A percentile compares a stretch with the other conserved stretches of the same genome.
These are phyloP conservation scores for Erinaceus europaeus DNA, from an alignment of 2,113 vertebrate species.

Conservation along the genomic window DNA sequence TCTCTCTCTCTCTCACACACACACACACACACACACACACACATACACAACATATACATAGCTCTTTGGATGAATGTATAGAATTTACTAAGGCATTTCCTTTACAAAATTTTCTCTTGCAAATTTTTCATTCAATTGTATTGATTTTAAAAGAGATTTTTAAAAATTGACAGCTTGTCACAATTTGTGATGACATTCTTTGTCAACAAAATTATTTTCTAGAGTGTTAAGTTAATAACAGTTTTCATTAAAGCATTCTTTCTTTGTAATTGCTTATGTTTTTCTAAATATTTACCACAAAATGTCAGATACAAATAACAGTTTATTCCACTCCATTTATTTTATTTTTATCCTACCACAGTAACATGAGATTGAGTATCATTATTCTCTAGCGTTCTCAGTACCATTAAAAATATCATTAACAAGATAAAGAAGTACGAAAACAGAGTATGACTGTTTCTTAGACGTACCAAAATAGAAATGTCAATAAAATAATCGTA, in stretches of 20 bases:
- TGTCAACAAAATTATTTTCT: background rate
- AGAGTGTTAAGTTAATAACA: background rate
- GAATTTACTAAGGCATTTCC: background rate
- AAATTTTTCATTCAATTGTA: background rate
- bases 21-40: accelerated
- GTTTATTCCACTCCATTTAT: background rate
- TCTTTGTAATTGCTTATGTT: background rate
- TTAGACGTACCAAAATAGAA: background rate
- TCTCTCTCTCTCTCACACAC: background rate
- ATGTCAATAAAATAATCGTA: background rate
- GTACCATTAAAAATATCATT: background rate
- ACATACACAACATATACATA: too few species aligned
- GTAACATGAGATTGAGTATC: background rate
- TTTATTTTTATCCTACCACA: background rate
- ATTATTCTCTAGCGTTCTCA: background rate
- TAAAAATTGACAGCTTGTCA: background rate
- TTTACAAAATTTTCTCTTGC: too few species aligned
- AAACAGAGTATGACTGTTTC: background rate
- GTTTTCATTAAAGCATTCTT: background rate
- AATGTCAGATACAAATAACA: background rate
- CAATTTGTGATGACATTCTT: background rate
- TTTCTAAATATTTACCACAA: background rate
- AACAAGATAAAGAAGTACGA: background rate
- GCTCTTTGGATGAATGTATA: background rate
- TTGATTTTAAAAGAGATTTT: background rate